phyloP scores from a whole-genome alignment of 2,797 vertebrate species.

The Melanotaenia pygmaea region DNA sequence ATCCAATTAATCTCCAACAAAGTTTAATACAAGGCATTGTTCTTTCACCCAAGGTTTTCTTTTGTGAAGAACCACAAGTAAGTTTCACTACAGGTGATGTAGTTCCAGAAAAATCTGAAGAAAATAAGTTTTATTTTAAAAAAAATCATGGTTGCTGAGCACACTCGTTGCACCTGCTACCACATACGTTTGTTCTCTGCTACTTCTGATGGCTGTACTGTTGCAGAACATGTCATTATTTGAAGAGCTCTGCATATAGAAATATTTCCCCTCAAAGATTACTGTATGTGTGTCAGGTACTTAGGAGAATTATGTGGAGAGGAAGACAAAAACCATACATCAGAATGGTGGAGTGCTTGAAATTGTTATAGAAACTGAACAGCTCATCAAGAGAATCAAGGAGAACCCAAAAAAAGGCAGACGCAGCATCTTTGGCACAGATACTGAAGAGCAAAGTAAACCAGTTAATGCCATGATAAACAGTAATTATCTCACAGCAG shows the following conservation, averaged over 20 bases:
- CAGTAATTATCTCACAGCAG: no score
- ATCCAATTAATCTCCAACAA: constrained; percentile 4
- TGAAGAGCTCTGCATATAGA: constrained; percentile 1
- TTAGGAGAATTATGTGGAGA: constrained; percentile 38
- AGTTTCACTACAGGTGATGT: not conserved
- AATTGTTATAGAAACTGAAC: constrained; percentile 16
- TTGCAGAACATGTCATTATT: constrained; percentile 27
- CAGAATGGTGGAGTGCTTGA: constrained; percentile 16
- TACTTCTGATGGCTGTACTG: not conserved
- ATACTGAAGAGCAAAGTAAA: not conserved
- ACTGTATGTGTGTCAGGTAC: constrained; percentile 23
- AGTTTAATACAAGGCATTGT: not conserved
- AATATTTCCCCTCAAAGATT: constrained; percentile 21
- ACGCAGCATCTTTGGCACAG: not conserved
- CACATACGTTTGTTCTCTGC: not conserved
- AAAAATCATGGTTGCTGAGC: not conserved
- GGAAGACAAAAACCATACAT: constrained; percentile 24
- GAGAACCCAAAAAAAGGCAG: constrained; percentile 11
- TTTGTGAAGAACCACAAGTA: no score
- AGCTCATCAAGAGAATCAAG: constrained; percentile 18
- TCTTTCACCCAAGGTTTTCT: not conserved
- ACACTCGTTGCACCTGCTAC: constrained; percentile 3
- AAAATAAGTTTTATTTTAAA: not conserved
- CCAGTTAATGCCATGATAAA: no score
- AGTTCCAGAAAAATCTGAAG: not conserved